phyloP scores from a whole-genome alignment of 92 coral and sea anemone species.

The Palythoa grandiflora region DNA sequence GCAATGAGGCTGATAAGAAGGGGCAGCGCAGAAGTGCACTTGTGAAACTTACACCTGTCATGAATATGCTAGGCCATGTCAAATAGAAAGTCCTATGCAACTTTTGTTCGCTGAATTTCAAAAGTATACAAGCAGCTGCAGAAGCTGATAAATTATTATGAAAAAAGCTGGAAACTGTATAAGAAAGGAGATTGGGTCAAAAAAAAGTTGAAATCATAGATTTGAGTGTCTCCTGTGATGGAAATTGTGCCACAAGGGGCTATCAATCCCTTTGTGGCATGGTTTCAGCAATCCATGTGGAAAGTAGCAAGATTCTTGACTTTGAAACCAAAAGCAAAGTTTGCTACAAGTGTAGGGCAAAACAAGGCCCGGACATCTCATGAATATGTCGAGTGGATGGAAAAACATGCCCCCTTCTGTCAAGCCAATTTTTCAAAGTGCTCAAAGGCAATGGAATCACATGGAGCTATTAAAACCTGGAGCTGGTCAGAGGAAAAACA shows the following conservation, averaged over 20 bases:
- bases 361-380: slow-evolving; percentile 53
- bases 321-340: slow-evolving; percentile 53
- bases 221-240: slow-evolving; percentile 57
- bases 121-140: too few species aligned
- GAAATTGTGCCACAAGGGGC: slow-evolving; percentile 63
- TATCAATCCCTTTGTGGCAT: slow-evolving; percentile 66
- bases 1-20: slow-evolving; percentile 52
- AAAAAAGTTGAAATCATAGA: slow-evolving; percentile 31
- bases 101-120: slow-evolving; percentile 16
- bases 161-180: too few species aligned
- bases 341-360: slow-evolving; percentile 44
- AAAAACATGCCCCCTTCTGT: slow-evolving; percentile 41
- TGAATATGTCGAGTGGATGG: slow-evolving; percentile 58
- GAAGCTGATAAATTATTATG: not conserved
- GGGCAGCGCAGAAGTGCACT: slow-evolving; percentile 61
- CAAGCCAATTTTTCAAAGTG: not conserved
- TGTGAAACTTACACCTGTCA: slow-evolving; percentile 46
- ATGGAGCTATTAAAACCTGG: slow-evolving; percentile 38
- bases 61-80: slow-evolving; percentile 60
- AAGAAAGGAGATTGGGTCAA: slow-evolving; percentile 46
- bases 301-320: slow-evolving; percentile 61
- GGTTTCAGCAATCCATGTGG: slow-evolving; percentile 53
- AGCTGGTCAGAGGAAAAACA: slow-evolving; percentile 39
- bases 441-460: slow-evolving; percentile 67
- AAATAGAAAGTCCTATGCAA: slow-evolving; percentile 44